Conservation (phyloP, 2,888 invertebrate genomes). For the Agelastica alni region DNA sequence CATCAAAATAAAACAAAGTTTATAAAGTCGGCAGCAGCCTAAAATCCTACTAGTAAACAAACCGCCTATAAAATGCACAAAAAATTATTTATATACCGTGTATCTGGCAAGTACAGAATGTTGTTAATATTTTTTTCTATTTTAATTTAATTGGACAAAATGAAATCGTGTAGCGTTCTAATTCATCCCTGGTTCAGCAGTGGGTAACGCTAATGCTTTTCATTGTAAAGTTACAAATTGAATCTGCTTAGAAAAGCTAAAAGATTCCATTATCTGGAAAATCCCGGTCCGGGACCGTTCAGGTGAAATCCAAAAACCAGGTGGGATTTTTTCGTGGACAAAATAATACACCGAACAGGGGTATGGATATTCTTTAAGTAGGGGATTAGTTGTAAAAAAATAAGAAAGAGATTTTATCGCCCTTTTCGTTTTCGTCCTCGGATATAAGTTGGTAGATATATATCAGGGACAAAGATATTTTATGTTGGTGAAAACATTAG, state of each 20-base stretch:
- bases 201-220: conserved; percentile 1
- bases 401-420: not conserved
- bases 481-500: too few species aligned
- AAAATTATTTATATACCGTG: too few species aligned
- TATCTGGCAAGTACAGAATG: too few species aligned
- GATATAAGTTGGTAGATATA: too few species aligned
- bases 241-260: conserved; percentile 13
- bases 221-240: conserved; percentile 12
- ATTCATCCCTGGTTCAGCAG: not conserved
- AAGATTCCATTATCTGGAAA: conserved; percentile 18
- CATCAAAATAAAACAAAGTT: too few species aligned
- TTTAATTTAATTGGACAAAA: too few species aligned
- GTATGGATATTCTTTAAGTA: conserved; percentile 4
- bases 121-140: too few species aligned
- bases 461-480: too few species aligned
- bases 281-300: conserved; percentile 7
- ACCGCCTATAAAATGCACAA: too few species aligned
- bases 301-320: conserved; percentile 14
- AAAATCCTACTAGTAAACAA: too few species aligned
- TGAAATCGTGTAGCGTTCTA: too few species aligned
- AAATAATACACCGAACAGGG: not conserved
- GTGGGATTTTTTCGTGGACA: conserved; percentile 3
- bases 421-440: not conserved
- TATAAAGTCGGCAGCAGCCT: too few species aligned
- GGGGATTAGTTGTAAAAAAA: not conserved